Evolutionary conservation across 2,797 vertebrate species (phyloP).

Genomic region (Lemur catta): DNA sequence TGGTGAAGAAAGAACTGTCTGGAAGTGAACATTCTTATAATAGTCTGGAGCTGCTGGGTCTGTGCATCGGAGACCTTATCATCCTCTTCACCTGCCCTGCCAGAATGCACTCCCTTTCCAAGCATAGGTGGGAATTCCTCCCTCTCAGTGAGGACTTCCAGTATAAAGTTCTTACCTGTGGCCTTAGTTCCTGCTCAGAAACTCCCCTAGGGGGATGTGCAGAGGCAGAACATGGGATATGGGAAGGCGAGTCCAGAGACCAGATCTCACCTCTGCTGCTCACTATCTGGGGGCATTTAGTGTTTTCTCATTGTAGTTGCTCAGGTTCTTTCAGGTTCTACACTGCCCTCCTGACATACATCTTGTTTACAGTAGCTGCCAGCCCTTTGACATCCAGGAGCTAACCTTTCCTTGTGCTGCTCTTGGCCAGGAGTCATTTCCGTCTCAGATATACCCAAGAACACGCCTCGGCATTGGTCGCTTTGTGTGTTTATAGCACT

Average conservation of each 20-base stretch:
- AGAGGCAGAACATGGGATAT: not conserved
- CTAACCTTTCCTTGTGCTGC: not conserved
- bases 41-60: not conserved
- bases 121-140: not conserved
- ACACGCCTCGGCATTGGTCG: not conserved
- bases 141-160: not conserved
- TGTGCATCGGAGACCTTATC: not conserved
- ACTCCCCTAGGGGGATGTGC: not conserved
- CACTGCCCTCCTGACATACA: not conserved
- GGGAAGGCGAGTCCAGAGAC: not conserved
- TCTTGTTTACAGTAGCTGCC: not conserved
- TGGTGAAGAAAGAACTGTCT: not conserved
- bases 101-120: not conserved
- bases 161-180: not conserved
- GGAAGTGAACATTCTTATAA: not conserved
- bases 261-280: not conserved
- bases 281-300: not conserved
- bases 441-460: not conserved
- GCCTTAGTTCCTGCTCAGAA: not conserved
- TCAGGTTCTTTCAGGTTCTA: not conserved
- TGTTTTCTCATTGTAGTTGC: not conserved
- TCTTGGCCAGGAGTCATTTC: not conserved
- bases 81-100: accelerated
- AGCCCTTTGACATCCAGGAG: not conserved
- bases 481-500: not conserved